Percentiles rank a stretch among this genome's conserved stretches.
These are phyloP conservation scores for Lycophotia porphyrea DNA, from an alignment of 2,888 invertebrate species.

Conservation along the genomic window DNA sequence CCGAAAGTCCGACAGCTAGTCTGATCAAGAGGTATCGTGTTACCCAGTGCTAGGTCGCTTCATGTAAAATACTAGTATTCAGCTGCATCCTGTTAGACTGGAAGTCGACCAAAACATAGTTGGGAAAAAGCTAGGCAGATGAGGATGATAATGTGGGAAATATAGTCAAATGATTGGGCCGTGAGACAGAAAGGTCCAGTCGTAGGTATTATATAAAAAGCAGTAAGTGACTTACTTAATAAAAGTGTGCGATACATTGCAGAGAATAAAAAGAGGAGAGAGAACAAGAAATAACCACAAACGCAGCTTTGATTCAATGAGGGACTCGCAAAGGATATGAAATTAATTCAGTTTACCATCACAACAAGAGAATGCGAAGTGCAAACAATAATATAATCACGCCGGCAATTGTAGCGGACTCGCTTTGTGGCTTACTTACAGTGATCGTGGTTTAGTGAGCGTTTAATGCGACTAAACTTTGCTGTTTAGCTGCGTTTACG, in stretches of 20 bases:
- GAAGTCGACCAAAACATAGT: too few species aligned
- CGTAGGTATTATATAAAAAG: neutral
- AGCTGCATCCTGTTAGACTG: too few species aligned
- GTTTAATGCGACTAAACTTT: slow-evolving; percentile 32
- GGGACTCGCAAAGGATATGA: slow-evolving; percentile 6
- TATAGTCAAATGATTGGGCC: neutral
- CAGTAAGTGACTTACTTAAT: neutral
- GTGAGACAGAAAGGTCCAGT: neutral
- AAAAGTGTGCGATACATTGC: neutral
- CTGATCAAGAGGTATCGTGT: too few species aligned
- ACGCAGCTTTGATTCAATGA: slow-evolving; percentile 21
- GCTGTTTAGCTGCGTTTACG: slow-evolving; percentile 12
- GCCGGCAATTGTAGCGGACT: slow-evolving; percentile 17
- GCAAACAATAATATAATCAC: slow-evolving; percentile 55
- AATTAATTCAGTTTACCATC: slow-evolving; percentile 41
- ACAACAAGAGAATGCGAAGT: slow-evolving; percentile 39
- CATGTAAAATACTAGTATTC: too few species aligned
- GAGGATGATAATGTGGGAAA: neutral
- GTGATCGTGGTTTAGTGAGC: slow-evolving; percentile 41
- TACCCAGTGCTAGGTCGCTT: too few species aligned
- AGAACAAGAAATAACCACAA: neutral
- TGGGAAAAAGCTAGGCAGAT: too few species aligned
- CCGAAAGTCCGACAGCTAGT: too few species aligned
- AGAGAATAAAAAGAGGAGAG: neutral
- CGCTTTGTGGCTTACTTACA: slow-evolving; percentile 43